A percentile compares a stretch with the other conserved stretches of the same genome.
These are phyloP conservation scores for Poliocrania exsul DNA, from an alignment of 2,797 vertebrate genomes.

Conservation along the genomic window DNA sequence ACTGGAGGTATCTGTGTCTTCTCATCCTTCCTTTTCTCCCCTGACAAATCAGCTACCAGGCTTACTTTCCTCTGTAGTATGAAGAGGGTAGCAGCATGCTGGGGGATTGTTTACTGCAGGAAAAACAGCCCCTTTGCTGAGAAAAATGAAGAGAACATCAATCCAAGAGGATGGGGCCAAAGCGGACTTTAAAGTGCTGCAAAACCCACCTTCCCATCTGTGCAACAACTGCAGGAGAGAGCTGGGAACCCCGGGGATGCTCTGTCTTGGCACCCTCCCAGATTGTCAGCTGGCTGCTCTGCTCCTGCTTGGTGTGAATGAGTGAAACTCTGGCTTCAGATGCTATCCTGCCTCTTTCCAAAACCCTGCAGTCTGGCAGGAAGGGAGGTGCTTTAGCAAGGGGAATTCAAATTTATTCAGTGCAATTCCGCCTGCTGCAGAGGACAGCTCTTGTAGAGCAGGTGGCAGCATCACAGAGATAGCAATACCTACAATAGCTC, in stretches of 20 bases:
- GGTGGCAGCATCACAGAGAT: neutral
- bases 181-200: accelerated
- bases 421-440: neutral
- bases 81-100: neutral
- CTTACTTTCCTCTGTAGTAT: neutral
- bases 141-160: neutral
- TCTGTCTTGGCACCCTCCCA: neutral
- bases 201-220: neutral
- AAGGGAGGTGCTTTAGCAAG: slow-evolving; percentile 10
- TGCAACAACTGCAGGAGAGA: neutral
- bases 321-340: slow-evolving; percentile 12
- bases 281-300: slow-evolving; percentile 12
- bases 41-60: slow-evolving; percentile 7
- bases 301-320: slow-evolving; percentile 1
- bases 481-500: neutral
- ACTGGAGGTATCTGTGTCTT: neutral
- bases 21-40: neutral
- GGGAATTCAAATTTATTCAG: slow-evolving; percentile 35
- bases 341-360: neutral
- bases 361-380: neutral
- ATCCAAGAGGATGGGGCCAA: neutral
- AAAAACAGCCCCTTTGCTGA: neutral
- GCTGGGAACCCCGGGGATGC: neutral
- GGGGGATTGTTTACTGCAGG: neutral
- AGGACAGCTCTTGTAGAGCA: neutral